A percentile compares a stretch with the other conserved stretches of the same genome.
These are phyloP conservation scores for Athene noctua DNA, from an alignment of 2,113 vertebrate species.

Conservation along the genomic window DNA sequence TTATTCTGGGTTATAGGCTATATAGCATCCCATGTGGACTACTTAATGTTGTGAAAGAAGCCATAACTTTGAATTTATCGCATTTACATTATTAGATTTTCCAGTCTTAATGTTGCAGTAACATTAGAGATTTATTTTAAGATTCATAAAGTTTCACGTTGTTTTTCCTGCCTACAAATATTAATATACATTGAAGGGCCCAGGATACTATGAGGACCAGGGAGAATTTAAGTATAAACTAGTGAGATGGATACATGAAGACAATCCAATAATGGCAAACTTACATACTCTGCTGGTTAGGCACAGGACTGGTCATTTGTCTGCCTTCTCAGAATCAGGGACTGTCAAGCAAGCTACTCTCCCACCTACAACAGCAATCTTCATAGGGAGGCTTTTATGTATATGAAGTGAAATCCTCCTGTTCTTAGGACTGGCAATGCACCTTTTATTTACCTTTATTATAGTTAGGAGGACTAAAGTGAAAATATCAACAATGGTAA, in stretches of 20 bases:
- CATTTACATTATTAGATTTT: not conserved
- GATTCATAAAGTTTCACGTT: not conserved
- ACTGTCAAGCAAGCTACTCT: not conserved
- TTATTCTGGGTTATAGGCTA: not conserved
- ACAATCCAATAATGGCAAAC: not conserved
- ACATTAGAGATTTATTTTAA: not conserved
- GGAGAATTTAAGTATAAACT: not conserved
- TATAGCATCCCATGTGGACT: not conserved
- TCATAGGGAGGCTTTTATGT: not conserved
- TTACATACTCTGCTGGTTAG: not conserved
- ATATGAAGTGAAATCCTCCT: not conserved
- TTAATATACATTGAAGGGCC: not conserved
- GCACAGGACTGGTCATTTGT: not conserved
- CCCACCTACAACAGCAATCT: not conserved
- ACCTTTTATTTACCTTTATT: not conserved
- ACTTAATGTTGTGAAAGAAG: not conserved
- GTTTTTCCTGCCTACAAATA: not conserved
- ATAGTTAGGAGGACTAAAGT: not conserved
- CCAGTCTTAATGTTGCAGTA: not conserved
- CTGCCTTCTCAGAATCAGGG: not conserved
- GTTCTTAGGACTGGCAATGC: not conserved
- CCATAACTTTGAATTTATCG: not conserved
- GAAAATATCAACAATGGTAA: not conserved
- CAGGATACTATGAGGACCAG: not conserved
- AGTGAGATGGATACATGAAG: not conserved